Evolutionary conservation across 2,888 invertebrate genomes (phyloP), one percentile per base, ranked within the genome.

Genomic region (Opisthograptis luteolata): DNA sequence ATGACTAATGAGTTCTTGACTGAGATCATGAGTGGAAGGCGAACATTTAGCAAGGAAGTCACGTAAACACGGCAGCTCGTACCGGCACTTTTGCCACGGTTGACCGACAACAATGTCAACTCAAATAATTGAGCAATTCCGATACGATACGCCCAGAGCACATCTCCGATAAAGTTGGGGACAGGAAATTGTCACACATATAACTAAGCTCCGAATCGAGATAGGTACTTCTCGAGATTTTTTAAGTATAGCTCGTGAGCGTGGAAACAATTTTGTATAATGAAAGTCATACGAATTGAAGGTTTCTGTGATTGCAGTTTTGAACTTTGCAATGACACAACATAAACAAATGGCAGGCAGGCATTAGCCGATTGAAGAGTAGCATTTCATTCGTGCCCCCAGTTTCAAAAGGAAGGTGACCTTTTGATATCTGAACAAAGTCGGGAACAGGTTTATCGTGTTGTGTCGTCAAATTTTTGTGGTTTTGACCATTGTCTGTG

Each of bases 101-200:
- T 79, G 81, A 79, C 79, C 68, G 81, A 81, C 73, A 83, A 87
- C 88, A 89, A 88, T 86, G 79, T 76, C 70, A 66, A 60, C 60
- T 73, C 66, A 67, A 62, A 70, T 86, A 85, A 88, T 86, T 83
- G 81, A 79, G 82, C 76, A 79, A 86, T 85, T 83, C 67, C 61
- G 62, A 81, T 70, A 70, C 79, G 70, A 70, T n/a, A n/a, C n/a
- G n/a, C n/a, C n/a, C n/a, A 71, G 67, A 73, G 75, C 81, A 78
- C 81, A 82, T 85, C 81, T 80, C 74, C 74, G 78, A 80, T 80
- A 82, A 81, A 78, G 81, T 79, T 79, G 79, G 74, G 70, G 63
- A 64, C 79, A 73, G 85, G 84, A 85, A 82, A 74, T 73, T 64
- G 68, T 71, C 66, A 66, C 58, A 64, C 64, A 65, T 56, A 60